Evolutionary conservation across 2,888 invertebrate genomes (phyloP).

Genomic region (Tholera decimalis): DNA sequence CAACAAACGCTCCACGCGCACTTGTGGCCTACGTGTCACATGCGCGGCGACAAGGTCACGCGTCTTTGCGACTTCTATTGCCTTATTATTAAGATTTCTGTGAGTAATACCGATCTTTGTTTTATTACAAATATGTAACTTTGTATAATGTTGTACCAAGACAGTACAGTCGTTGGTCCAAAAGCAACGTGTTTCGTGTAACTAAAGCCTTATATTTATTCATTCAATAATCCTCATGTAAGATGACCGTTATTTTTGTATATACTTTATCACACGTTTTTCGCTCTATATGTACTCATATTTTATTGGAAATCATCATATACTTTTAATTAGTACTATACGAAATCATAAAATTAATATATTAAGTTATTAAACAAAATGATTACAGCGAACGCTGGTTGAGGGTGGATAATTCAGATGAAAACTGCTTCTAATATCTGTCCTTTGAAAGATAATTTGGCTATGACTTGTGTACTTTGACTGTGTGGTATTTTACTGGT

Average conservation of each 20-base stretch:
- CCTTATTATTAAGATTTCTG: no score
- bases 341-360: constrained; percentile 52
- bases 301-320: constrained; percentile 62
- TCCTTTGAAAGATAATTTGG: constrained; percentile 1
- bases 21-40: no score
- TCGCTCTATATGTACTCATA: constrained; percentile 53
- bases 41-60: no score
- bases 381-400: constrained; percentile 73
- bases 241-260: constrained; percentile 60
- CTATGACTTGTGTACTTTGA: constrained; percentile 13
- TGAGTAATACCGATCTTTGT: background rate
- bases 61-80: no score
- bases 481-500: constrained; percentile 22
- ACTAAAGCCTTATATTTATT: constrained; percentile 22
- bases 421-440: constrained; percentile 30
- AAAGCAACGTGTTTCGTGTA: constrained; percentile 16
- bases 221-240: constrained; percentile 32
- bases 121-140: constrained; percentile 10
- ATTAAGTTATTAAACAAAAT: constrained; percentile 65
- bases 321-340: constrained; percentile 59
- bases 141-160: background rate
- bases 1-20: no score
- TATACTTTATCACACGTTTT: constrained; percentile 51
- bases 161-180: background rate
- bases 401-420: constrained; percentile 51